Percentiles rank a stretch among this genome's conserved stretches.
These are phyloP conservation scores for Catocala nupta DNA, from an alignment of 2,888 invertebrate genomes.

Conservation along the genomic window DNA sequence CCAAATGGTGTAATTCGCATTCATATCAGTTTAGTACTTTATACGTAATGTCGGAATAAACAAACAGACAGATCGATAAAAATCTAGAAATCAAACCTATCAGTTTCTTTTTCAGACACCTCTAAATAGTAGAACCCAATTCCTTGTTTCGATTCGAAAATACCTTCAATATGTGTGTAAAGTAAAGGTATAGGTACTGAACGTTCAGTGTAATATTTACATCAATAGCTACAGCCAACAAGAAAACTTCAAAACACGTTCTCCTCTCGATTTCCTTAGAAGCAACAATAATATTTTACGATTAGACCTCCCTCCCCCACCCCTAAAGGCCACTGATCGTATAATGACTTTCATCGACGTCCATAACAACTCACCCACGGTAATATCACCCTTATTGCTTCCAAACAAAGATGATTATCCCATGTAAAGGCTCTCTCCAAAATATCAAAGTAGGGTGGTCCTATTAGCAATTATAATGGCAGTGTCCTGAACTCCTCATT, in stretches of 20 bases:
- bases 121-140: too few relatives aligned
- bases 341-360: constrained; percentile 54
- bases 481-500: constrained; percentile 57
- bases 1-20: too few relatives aligned
- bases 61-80: too few relatives aligned
- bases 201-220: too few relatives aligned
- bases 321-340: constrained; percentile 51
- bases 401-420: constrained; percentile 13
- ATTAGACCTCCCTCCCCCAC: constrained; percentile 54
- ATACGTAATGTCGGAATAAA: too few relatives aligned
- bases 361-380: constrained; percentile 39
- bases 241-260: constrained; percentile 19
- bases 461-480: constrained; percentile 83
- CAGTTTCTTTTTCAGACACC: too few relatives aligned
- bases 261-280: constrained; percentile 20
- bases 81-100: too few relatives aligned
- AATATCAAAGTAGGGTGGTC: constrained; percentile 64
- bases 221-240: neutral
- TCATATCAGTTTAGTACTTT: too few relatives aligned
- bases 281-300: constrained; percentile 67
- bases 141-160: too few relatives aligned
- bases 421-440: constrained; percentile 43
- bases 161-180: too few relatives aligned
- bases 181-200: too few relatives aligned
- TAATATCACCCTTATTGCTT: constrained; percentile 35